Evolutionary conservation across 1,140 invertebrate species (phyloP).

Genomic region (Drosophila lacertosa): DNA sequence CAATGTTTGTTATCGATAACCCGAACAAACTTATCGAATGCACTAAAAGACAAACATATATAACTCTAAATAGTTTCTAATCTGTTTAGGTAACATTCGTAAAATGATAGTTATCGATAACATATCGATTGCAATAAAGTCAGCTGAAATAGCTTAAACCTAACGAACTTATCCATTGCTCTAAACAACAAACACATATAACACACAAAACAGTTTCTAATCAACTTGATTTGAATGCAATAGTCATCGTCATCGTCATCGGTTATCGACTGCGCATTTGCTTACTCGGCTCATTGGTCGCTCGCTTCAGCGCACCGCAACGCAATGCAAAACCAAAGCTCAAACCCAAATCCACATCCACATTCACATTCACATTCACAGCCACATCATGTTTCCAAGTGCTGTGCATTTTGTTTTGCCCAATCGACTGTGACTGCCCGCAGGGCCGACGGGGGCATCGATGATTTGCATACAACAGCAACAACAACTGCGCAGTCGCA

Average conservation of each 20-base stretch:
- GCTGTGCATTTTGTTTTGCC: constrained; percentile 33
- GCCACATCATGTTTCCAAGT: constrained; percentile 23
- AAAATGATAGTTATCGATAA: background rate
- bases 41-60: too few species aligned
- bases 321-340: constrained; percentile 15
- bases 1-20: too few species aligned
- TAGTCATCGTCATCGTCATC: constrained; percentile 24
- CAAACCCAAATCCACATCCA: background rate
- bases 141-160: background rate
- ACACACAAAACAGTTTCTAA: background rate
- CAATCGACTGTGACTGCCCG: constrained; percentile 43
- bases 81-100: background rate
- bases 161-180: too few species aligned
- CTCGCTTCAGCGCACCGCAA: constrained; percentile 45
- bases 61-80: too few species aligned
- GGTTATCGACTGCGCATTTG: constrained; percentile 40
- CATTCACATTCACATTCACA: constrained; percentile 5
- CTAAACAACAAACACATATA: too few species aligned
- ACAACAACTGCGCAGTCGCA: constrained; percentile 28
- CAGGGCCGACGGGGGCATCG: background rate
- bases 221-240: constrained; percentile 3
- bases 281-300: constrained; percentile 41
- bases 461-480: constrained; percentile 43
- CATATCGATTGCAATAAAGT: background rate
- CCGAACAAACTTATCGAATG: too few species aligned